Conservation (phyloP, 2,113 vertebrate species). For the Cricetomys ansorgei region DNA sequence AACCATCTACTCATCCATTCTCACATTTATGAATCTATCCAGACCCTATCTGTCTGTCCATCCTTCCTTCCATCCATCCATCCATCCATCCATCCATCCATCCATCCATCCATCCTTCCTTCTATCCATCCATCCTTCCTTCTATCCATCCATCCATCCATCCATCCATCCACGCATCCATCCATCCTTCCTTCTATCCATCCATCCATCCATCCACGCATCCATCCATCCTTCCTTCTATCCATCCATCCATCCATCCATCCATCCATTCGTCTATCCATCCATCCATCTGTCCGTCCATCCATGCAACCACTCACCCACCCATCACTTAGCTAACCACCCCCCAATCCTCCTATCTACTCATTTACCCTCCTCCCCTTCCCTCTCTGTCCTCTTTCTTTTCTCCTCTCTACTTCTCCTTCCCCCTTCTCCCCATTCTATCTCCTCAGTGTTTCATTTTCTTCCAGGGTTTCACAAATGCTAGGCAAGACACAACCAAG, state of each 20-base stretch:
- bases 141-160: too few relatives aligned
- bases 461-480: background rate
- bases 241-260: background rate
- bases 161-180: background rate
- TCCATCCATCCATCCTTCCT: background rate
- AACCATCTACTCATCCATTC: background rate
- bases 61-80: background rate
- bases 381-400: too few relatives aligned
- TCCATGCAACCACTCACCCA: too few relatives aligned
- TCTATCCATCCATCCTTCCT: background rate
- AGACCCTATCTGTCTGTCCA: too few relatives aligned
- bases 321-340: background rate
- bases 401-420: background rate
- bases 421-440: background rate
- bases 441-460: background rate
- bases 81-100: too few relatives aligned
- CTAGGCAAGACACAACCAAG: background rate
- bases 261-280: too few relatives aligned
- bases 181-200: background rate
- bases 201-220: background rate
- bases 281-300: background rate
- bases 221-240: background rate
- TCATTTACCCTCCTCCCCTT: too few relatives aligned
- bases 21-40: background rate
- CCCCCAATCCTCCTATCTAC: background rate